Evolutionary conservation across 2,113 vertebrate species (phyloP).

Genomic region (Loxodonta africana): DNA sequence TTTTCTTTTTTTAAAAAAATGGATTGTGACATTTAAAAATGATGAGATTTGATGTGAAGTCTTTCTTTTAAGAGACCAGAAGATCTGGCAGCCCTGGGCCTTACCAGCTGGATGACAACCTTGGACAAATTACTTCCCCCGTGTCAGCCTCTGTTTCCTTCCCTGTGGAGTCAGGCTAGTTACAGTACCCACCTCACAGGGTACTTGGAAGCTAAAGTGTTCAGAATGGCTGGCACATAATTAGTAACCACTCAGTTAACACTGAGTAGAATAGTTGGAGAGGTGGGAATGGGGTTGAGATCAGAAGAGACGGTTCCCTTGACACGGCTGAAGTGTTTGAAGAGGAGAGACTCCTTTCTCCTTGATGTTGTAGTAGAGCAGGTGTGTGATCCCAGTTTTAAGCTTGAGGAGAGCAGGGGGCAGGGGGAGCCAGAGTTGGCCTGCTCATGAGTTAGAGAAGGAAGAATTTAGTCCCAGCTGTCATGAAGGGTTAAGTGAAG

Average conservation of each 20-base stretch:
- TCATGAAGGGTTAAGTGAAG: neutral
- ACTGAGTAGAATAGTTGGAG: neutral
- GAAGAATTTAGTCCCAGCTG: neutral
- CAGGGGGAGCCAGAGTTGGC: neutral
- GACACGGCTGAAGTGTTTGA: neutral
- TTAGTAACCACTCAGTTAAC: neutral
- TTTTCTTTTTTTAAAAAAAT: neutral
- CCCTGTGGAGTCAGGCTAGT: neutral
- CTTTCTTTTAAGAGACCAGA: neutral
- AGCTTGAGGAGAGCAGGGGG: neutral
- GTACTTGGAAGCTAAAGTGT: neutral
- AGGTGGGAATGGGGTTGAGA: neutral
- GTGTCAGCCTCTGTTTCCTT: neutral
- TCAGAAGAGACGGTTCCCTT: neutral
- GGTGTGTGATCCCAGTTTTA: neutral
- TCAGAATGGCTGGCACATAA: neutral
- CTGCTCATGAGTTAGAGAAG: neutral
- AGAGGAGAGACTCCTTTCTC: neutral
- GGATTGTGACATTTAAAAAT: neutral
- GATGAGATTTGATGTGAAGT: conserved; percentile 1
- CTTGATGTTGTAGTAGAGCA: accelerated
- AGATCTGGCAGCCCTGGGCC: neutral
- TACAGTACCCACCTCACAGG: neutral
- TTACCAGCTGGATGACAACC: neutral
- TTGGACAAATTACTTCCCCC: neutral